Evolutionary conservation across 1,140 invertebrate genomes (phyloP), one percentile per base, ranked within the genome.

Genomic region (Hyles vespertilio): DNA sequence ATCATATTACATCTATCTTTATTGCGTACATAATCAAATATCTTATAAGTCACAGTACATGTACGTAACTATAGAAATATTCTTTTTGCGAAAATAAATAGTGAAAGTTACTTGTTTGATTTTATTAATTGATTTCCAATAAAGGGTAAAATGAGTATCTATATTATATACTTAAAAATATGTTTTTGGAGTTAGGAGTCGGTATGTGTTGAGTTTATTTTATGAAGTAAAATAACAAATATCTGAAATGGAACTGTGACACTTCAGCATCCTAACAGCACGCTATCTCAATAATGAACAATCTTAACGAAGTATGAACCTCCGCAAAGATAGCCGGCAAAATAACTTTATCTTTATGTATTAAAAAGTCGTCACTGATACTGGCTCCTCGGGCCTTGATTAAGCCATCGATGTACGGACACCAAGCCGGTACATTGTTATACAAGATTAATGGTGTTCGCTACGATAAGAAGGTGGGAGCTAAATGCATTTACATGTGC

Each of bases 401-500:
- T 85, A 85, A 88, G 83, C 63, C 72, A 72, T 82, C 75, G 77
- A 69, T 68, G 76, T 71, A 63, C 65, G 68, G 69, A 74, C 75
- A 72, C 70, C 74, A 69, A 63, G 73, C 61, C 68, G 57, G 72
- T 75, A 79, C 77, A 86, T 84, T 86, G 83, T 85, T 86, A 84
- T 86, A 88, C 81, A 86, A 85, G 82, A 86, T 88, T 85, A 86
- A 86, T 86, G 78, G 82, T 86, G 83, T 84, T 76, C 77, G 47
- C 51, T 45, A 58, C 74, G 85, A 88, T 88, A 88, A 88, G 72
- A 63, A 77, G 72, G 76, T 81, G 82, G 79, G 77, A 84, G 81
- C 78, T 83, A 85, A 88, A 86, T 88, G 85, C 81, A 85, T 88
- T 84, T 84, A 84, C 83, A 86, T 88, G 85, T 86, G 83, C 77